phyloP scores from a whole-genome alignment of 2,888 invertebrate species.

The Drosophila leonis region DNA sequence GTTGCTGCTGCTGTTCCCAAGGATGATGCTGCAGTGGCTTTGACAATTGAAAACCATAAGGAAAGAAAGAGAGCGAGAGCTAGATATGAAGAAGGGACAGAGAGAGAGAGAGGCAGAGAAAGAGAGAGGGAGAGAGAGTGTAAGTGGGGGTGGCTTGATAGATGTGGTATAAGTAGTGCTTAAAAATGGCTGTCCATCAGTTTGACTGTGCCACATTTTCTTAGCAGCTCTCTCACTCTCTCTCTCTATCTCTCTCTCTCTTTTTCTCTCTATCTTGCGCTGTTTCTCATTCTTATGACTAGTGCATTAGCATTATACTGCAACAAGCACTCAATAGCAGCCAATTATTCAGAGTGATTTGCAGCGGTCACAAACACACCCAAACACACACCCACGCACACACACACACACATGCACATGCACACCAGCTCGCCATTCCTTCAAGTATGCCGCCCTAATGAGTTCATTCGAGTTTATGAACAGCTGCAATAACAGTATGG shows the following conservation, averaged over 20 bases:
- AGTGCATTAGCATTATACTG: slow-evolving; percentile 33
- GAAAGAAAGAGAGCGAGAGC: slow-evolving; percentile 5
- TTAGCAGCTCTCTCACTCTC: neutral
- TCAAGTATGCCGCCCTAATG: slow-evolving; percentile 46
- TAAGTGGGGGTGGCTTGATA: slow-evolving; percentile 14
- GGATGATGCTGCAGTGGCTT: slow-evolving; percentile 53
- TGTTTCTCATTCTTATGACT: slow-evolving; percentile 20
- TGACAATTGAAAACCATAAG: slow-evolving; percentile 62
- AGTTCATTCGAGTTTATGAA: slow-evolving; percentile 69
- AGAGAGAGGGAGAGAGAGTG: slow-evolving; percentile 2
- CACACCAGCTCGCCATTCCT: slow-evolving; percentile 2
- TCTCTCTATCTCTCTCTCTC: neutral
- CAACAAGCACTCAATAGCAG: slow-evolving; percentile 49
- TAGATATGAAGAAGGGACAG: neutral
- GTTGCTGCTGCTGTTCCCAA: slow-evolving; percentile 47
- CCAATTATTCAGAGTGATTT: slow-evolving; percentile 71
- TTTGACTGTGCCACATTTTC: slow-evolving; percentile 47
- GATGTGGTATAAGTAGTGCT: slow-evolving; percentile 48
- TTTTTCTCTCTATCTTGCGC: slow-evolving; percentile 10
- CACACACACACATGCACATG: neutral
- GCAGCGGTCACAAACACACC: slow-evolving; percentile 16
- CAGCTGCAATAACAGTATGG: slow-evolving; percentile 22
- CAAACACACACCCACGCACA: slow-evolving; percentile 3
- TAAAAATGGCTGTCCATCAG: slow-evolving; percentile 49
- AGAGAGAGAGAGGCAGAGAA: neutral